Base-by-base conservation (phyloP, 2,113 vertebrate genomes). In the Chamaetylas fuelleborni region DNA sequence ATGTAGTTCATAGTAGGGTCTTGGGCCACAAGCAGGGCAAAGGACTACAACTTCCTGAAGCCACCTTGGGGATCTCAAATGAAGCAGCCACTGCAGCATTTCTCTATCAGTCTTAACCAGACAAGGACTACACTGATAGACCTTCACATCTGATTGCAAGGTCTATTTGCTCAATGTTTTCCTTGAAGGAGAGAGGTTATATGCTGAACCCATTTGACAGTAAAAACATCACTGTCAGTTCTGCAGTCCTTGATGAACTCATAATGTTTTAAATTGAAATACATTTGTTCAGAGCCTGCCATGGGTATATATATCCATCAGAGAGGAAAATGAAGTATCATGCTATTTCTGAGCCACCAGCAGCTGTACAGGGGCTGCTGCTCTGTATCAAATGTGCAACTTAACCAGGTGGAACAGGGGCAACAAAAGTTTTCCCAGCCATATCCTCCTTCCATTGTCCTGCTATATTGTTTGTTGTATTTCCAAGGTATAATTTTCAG, bases 221-320 rank as follows among this genome's bases (percentile, higher is more conserved):
- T 69, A 67, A 88, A 86, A 71, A 48, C 73, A 48, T 92, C 89
- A 61, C 26, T 81, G 56, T 92, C 74, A 83, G 71, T 80, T 85
- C 40, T 91, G 85, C 40, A 60, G 67, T 78, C 72, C 54, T 91
- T 91, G 86, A 90, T 81, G 58, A 89, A 69, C 54, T 95, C 83
- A 40, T 87, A 74, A 93, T 53, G 18, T 66, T 91, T 95, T 71
- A 85, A 92, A 89, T 67, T 91, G 86, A 91, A 96, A 83, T 79
- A 50, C 40, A 45, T 93, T 84, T 87, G 43, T 91, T 91, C 84
- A 38, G 86, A 92, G 19, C n/a, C 65, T 91, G 60, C 25, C 43
- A 42, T 31, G 31, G 33, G 4, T 78, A n/a, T 79, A 34, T 47
- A 33, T 54, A 61, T 57, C 45, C 31, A 81, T 85, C 89, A 89